Base-by-base conservation (phyloP, 2,113 vertebrate species). In the Willisornis vidua region DNA sequence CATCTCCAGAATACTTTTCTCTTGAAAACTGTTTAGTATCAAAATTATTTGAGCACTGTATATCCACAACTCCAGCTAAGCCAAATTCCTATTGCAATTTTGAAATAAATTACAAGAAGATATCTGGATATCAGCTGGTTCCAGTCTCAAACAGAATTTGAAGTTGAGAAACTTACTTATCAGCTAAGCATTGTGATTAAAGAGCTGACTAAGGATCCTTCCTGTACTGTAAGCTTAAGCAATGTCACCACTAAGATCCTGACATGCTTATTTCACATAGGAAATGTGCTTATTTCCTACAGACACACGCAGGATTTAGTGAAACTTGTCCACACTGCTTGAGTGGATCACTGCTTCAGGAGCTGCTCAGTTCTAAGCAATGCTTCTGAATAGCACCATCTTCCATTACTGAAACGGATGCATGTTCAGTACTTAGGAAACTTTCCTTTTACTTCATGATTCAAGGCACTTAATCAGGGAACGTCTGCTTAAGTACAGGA, bases 151-250 rank as follows among this genome's bases (percentile, higher is more conserved):
- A 89, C 6, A 45, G 33, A 95, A 94, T 41, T 6, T 90, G 54
- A 89, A 66, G 63, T 54, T 78, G 39, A 95, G 77, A 85, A 95
- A 91, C 66, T 71, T 73, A 86, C 31, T 89, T 76, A 91, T 33
- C 58, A 77, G 37, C 65, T 52, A 86, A 91, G 63, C 46, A 76
- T 5, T 74, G 20, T 19, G 55, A 89, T n/a, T 82, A 61, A 86
- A 77, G 35, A 92, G 68, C 72, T 87, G 86, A 90, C 49, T 45
- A 57, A 65, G 46, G 46, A 66, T 14, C 43, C 49, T 33, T 81
- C 54, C 68, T 37, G 8, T 43, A 73, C 68, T 74, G 76, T 63
- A 95, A 89, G 49, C 46, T 95, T 70, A 91, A 77, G 73, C 68
- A 91, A 84, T 37, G 20, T 57, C 43, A 74, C 41, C 5, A 9